Evolutionary conservation across 1,140 invertebrate species (phyloP).

Genomic region (Drosophila baimaii): DNA sequence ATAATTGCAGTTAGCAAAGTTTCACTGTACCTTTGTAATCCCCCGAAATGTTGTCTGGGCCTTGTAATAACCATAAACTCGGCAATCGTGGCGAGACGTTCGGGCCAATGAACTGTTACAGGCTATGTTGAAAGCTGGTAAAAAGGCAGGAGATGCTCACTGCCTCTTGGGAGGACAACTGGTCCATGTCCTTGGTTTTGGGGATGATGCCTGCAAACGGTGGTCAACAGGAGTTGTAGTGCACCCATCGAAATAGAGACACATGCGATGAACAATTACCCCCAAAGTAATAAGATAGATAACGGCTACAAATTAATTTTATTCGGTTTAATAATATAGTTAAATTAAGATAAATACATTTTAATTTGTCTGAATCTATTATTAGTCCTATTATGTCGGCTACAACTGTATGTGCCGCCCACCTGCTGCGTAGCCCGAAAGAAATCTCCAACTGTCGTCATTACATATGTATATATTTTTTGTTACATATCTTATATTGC

Average conservation of each 20-base stretch:
- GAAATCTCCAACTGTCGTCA: neutral
- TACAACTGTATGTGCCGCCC: neutral
- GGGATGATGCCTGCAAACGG: neutral
- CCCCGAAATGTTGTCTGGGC: conserved; percentile 33
- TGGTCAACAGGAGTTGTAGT: neutral
- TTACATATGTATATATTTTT: neutral
- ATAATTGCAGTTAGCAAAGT: no score
- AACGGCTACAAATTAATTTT: no score
- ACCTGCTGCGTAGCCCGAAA: neutral
- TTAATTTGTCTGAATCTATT: neutral
- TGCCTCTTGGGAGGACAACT: neutral
- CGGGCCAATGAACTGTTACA: conserved; percentile 59
- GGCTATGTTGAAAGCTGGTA: conserved; percentile 1
- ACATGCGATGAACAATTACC: neutral
- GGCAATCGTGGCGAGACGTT: conserved; percentile 41
- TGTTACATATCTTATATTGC: neutral
- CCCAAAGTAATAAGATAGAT: no score
- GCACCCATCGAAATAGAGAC: neutral
- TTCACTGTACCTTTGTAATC: conserved; percentile 15
- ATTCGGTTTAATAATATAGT: no score
- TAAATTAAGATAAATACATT: no score
- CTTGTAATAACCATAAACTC: conserved; percentile 46
- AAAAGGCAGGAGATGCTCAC: neutral
- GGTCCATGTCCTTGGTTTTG: conserved; percentile 1
- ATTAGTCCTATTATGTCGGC: neutral